Evolutionary conservation across 2,113 vertebrate genomes (phyloP).

Genomic region (Ochotona curzoniae): DNA sequence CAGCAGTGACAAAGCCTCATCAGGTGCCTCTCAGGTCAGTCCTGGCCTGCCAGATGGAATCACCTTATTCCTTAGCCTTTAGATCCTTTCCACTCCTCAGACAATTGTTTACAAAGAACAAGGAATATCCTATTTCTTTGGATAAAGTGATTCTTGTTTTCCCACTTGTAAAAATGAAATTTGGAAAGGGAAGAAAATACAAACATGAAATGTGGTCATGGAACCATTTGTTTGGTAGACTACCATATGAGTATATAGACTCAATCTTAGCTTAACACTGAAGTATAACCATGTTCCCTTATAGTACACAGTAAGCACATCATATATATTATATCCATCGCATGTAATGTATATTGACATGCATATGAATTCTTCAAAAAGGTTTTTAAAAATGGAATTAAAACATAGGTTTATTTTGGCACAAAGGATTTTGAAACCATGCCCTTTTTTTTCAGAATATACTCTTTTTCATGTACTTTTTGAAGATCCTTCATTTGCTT

Average conservation of each 20-base stretch:
- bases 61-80: neutral
- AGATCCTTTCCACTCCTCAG: neutral
- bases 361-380: neutral
- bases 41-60: neutral
- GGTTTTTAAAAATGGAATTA: too few species aligned
- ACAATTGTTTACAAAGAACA: neutral
- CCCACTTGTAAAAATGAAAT: neutral
- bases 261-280: slow-evolving; percentile 14
- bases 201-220: neutral
- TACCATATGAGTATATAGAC: neutral
- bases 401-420: too few species aligned
- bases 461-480: too few species aligned
- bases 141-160: slow-evolving; percentile 26
- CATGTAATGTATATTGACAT: neutral
- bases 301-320: neutral
- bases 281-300: neutral
- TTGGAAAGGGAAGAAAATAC: slow-evolving; percentile 31
- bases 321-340: too few species aligned
- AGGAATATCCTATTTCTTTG: slow-evolving; percentile 30
- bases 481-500: too few species aligned
- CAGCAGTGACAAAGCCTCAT: neutral
- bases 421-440: too few species aligned
- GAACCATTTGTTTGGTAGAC: slow-evolving; percentile 12
- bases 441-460: too few species aligned
- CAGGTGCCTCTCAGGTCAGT: neutral